Evolutionary conservation across 1,140 invertebrate genomes (phyloP).

Genomic region (Lasaia peninsularis): DNA sequence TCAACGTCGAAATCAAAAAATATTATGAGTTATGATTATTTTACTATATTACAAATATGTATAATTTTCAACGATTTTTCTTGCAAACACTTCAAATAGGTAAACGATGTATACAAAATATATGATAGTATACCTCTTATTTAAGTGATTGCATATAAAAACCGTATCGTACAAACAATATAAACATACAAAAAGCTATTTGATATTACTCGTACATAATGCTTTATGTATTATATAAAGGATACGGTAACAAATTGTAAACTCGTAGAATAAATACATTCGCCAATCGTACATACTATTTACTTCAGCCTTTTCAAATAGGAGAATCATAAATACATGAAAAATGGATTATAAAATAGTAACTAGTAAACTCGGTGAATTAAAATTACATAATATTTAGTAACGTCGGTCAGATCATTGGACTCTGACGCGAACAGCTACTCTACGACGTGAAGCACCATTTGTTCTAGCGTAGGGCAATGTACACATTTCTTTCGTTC

Average conservation of each 20-base stretch:
- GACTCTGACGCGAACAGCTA: constrained; percentile 34
- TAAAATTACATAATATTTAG: constrained; percentile 53
- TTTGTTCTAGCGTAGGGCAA: constrained; percentile 76
- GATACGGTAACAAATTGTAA: constrained; percentile 38
- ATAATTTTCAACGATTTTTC: not conserved
- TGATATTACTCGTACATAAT: constrained; percentile 55
- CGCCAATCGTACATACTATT: constrained; percentile 57
- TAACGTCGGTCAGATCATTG: constrained; percentile 34
- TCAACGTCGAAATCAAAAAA: constrained; percentile 15
- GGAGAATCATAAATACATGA: constrained; percentile 68
- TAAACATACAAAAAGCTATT: constrained; percentile 73
- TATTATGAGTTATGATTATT: not conserved
- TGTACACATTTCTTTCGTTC: constrained; percentile 69
- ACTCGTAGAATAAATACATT: constrained; percentile 46
- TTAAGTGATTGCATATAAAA: constrained; percentile 62
- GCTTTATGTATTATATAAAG: constrained; percentile 24
- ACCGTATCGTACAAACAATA: constrained; percentile 63
- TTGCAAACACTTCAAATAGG: constrained; percentile 18
- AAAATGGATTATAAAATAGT: constrained; percentile 72
- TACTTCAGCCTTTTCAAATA: constrained; percentile 74
- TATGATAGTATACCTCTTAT: constrained; percentile 44
- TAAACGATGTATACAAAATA: constrained; percentile 62
- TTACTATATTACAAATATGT: not conserved
- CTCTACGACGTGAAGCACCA: constrained; percentile 74
- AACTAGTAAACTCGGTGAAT: constrained; percentile 72